A percentile compares a stretch with the other conserved stretches of the same genome.
Evolutionary conservation across 2,113 vertebrate genomes (phyloP).

Genomic region (Leptosomus discolor): DNA sequence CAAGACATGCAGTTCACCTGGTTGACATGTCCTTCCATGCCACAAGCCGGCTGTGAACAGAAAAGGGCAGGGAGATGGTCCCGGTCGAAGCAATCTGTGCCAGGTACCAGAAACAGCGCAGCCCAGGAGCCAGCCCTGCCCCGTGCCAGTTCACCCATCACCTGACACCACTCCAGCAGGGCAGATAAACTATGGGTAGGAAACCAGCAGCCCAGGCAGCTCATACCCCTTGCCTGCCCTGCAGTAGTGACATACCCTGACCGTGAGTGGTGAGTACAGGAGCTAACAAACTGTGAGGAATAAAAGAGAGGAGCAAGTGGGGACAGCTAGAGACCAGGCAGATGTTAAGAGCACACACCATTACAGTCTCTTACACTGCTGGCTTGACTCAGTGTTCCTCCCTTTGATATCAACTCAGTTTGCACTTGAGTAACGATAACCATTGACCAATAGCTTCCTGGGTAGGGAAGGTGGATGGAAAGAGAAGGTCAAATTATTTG

Average conservation of each 20-base stretch:
- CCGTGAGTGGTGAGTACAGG: rapidly evolving
- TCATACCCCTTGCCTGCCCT: rapidly evolving
- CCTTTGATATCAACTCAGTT: not conserved
- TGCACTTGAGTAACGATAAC: not conserved
- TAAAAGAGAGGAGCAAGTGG: not conserved
- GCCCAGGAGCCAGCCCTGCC: not conserved
- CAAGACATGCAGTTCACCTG: not conserved
- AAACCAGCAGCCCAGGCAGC: not conserved
- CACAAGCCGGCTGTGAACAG: not conserved
- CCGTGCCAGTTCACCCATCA: not conserved
- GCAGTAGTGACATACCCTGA: not conserved
- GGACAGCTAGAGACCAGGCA: not conserved
- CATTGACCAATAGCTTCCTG: not conserved
- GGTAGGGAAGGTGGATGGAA: not conserved
- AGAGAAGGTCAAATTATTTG: not conserved
- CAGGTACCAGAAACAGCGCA: not conserved
- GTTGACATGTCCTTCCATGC: not conserved
- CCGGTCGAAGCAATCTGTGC: not conserved
- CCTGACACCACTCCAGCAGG: not conserved
- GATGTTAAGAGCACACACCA: not conserved
- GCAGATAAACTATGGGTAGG: not conserved
- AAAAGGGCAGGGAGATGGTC: not conserved
- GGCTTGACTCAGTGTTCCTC: not conserved
- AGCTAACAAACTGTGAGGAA: not conserved
- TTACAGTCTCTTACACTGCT: not conserved